Percentiles rank a stretch among this genome's conserved stretches.
These are phyloP conservation scores for Eretmochelys imbricata DNA, from an alignment of 2,113 vertebrate genomes.

Conservation along the genomic window DNA sequence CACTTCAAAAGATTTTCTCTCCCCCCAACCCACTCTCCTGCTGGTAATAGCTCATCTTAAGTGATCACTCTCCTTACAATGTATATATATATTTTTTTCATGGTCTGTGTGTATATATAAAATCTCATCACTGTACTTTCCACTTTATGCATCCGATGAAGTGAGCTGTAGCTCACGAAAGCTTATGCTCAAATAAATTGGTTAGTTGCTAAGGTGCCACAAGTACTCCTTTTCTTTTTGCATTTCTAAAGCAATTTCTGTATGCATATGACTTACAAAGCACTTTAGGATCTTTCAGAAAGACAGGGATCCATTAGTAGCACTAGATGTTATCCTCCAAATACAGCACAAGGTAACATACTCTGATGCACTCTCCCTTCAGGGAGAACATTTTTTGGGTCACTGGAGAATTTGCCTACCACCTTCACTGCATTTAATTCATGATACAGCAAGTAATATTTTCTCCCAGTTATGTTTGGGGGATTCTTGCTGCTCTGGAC, in stretches of 20 bases:
- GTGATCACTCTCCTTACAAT: too few species aligned
- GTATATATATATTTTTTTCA: too few species aligned
- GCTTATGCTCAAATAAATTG: too few species aligned
- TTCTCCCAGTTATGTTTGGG: background rate
- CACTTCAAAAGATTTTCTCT: too few species aligned
- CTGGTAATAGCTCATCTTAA: too few species aligned
- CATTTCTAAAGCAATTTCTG: background rate
- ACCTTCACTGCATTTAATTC: accelerated
- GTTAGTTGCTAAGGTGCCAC: too few species aligned
- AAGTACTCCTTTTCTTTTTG: too few species aligned
- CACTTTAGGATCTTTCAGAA: background rate
- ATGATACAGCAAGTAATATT: background rate
- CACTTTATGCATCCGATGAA: too few species aligned
- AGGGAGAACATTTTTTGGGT: background rate
- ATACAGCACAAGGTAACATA: background rate
- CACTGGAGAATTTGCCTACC: background rate
- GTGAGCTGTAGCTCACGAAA: too few species aligned
- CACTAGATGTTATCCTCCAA: background rate
- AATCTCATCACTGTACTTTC: too few species aligned
- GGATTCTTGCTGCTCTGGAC: background rate
- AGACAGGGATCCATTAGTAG: background rate
- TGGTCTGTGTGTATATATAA: too few species aligned
- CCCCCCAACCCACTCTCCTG: too few species aligned
- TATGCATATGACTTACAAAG: background rate
- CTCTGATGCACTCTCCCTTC: background rate